Base-by-base conservation (phyloP, 2,113 vertebrate genomes). In the Petromus typicus region DNA sequence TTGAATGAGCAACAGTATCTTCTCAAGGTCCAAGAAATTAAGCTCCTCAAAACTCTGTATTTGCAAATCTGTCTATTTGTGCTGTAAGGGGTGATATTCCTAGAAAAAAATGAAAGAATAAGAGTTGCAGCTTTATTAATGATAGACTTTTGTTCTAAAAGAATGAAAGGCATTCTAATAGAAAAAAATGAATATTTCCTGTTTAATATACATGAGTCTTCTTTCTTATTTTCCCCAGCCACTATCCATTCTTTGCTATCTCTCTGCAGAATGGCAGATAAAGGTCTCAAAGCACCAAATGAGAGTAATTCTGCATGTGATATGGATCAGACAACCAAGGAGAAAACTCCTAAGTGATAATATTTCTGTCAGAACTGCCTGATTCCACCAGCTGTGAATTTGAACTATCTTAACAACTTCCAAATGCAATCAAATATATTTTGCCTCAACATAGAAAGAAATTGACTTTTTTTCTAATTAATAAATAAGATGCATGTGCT, bases 71-170 rank as follows among this genome's bases (percentile, higher is more conserved):
- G 95, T 99, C 99, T 88, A 99, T 97, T 98, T 99, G 96, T 99
- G 99, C 95, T 99, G 99, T 54, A 99, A 99, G 76, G 98, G 97
- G 80, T 99, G 99, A 79, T 99, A 99, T n/a, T 97, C 51, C 99
- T 99, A 89, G 16, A 96, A 63, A 66, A 45, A 90, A 59, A 97
- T 89, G 13, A 27, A 82, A 25, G 7, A 20, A 3, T 7, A 30
- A 61, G 7, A 18, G 14, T 34, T 10, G n/a, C 37, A 30, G 17
- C 22, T 54, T 1, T 80, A 4, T n/a, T 45, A 75, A 66, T 80
- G 4, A 1, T 11, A 56, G 5, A 0, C 13, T 34, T 85, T 86
- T n/a, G n/a, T 14, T 40, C 51, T 86, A 48, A 48, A 67, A 51
- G 16, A 4, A 48, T 30, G 25, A 3, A 43, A 48, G 23, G 4